Evolutionary conservation across 2,797 vertebrate genomes (phyloP), one percentile per base, ranked within the genome.

Genomic region (Chromobotia macracanthus): DNA sequence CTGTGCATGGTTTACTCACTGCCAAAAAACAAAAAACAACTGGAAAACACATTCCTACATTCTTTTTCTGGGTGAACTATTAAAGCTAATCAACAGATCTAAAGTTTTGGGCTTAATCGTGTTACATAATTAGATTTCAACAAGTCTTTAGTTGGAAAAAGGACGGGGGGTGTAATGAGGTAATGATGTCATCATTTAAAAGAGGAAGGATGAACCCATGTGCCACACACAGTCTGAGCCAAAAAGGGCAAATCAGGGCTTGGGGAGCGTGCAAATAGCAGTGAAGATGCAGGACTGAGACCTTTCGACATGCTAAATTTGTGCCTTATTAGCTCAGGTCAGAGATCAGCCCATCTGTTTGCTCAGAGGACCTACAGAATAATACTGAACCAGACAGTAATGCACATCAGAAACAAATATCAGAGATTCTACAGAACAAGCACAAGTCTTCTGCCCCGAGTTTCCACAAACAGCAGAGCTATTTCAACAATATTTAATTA

Each of bases 221-320:
- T 76, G 67, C 5, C 31, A 56, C 13, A 9, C 3, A 25, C 64
- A 48, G 65, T 23, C 28, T 11, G 64, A 66, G 63, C 53, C 64
- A 65, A 44, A 67, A 21, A 44, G 9, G 25, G 58, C 38, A 69
- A 82, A 69, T 46, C 77, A 46, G 23, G 12, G 60, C 63, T 61
- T 58, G 75, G 51, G 21, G 48, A 44, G 35, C 53, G 53, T 83
- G 60, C 68, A 75, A 80, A 80, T 31, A 77, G 50, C 11, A 73
- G 18, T 11, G 38, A 66, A 82, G 74, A 41, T 23, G 28, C 41
- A 66, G 51, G 69, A 60, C 19, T 60, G 65, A 25, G 35, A 72
- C 51, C 55, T 85, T 76, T 77, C 68, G 85, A 86, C 70, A 74
- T 58, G 79, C 79, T 70, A 86, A 75, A 86, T 87, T 89, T 66